Percentiles rank a stretch among this genome's conserved stretches.
Evolutionary conservation across 2,797 vertebrate genomes (phyloP).

Genomic region (Micropoecilia bifurca): DNA sequence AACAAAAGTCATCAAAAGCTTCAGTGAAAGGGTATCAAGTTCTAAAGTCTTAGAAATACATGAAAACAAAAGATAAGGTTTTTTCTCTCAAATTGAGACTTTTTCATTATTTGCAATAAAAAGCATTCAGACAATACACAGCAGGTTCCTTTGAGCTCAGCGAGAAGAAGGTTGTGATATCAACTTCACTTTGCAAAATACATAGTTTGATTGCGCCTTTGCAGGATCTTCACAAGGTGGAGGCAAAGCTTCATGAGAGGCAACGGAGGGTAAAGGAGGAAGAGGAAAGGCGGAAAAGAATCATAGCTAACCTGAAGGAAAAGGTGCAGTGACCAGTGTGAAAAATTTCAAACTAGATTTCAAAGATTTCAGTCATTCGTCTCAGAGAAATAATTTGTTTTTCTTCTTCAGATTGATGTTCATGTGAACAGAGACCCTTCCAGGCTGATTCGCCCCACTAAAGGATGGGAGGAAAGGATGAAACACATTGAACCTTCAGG

Average conservation of each 20-base stretch:
- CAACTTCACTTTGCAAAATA: not conserved
- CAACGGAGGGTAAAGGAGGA: conserved; percentile 81
- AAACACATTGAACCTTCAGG: conserved; percentile 76
- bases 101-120: not conserved
- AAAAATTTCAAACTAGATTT: not conserved
- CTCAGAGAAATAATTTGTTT: not conserved
- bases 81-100: not conserved
- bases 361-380: not conserved
- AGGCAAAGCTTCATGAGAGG: conserved; percentile 82
- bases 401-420: conserved; percentile 78
- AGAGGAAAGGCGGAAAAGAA: conserved; percentile 80
- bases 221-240: conserved; percentile 88
- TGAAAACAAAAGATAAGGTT: not conserved
- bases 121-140: not conserved
- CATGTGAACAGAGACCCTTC: conserved; percentile 78
- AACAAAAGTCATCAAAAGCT: conserved; percentile 79
- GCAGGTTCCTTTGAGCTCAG: not conserved
- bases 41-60: not conserved
- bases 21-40: conserved; percentile 84
- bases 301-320: conserved; percentile 84
- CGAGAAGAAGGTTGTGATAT: not conserved
- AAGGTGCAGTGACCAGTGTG: conserved; percentile 75
- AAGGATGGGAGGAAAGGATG: conserved; percentile 83
- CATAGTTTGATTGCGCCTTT: conserved; percentile 16
- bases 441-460: conserved; percentile 80